Evolutionary conservation across 2,888 invertebrate species (phyloP), one percentile per base, ranked within the genome.

Genomic region (Scaeva pyrastri): DNA sequence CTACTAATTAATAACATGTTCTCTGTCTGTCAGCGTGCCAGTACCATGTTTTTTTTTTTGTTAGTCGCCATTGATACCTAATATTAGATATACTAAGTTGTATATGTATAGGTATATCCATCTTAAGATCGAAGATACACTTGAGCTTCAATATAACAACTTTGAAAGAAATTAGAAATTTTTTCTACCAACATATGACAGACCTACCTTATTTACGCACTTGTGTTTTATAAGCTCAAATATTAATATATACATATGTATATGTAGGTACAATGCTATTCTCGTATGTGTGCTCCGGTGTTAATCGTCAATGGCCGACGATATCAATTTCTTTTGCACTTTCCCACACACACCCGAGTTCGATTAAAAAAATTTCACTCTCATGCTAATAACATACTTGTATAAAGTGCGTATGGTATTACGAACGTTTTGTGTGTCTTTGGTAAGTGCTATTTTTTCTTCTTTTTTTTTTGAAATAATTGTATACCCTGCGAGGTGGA

Each of bases 261-360:
- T 4, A 31, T n/a, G n/a, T n/a, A 8, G 8, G 8, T 31, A 31
- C 31, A 31, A n/a, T n/a, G n/a, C n/a, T n/a, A n/a, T n/a, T n/a
- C n/a, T n/a, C n/a, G n/a, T n/a, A n/a, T n/a, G n/a, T 31, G 52
- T 39, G 39, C 0, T 7, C 58, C 66, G 36, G 71, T 80, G 80
- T 71, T 84, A 84, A 84, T 75, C 56, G 74, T 21, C 21, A 70
- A 48, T 66, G 64, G 31, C 12, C 19, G 50, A 19, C 31, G 75
- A 85, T 80, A 80, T 85, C 71, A 76, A 80, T 85, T 85, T 85
- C 80, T 84, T 84, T 72, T 85, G 75, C 84, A 80, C 84, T 85
- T 85, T 85, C 80, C 75, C 68, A 80, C 75, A 76, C 71, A 80
- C 84, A 68, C 72, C 75, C 80, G 71, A 77, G 52, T 73, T 76